Conservation (phyloP, 2,113 vertebrate genomes). For the Steatornis caripensis region DNA sequence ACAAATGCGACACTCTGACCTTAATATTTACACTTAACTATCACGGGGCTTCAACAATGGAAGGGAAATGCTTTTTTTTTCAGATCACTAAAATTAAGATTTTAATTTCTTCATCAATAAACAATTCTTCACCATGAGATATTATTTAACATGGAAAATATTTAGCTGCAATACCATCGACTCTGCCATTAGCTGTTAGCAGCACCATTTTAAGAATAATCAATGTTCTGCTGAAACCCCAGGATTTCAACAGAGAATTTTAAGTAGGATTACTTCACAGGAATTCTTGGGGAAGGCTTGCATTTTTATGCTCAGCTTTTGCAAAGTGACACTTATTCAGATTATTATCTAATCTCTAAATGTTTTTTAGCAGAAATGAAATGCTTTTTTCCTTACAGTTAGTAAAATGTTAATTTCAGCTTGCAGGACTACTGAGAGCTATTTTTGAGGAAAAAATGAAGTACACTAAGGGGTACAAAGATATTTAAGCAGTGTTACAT, state of each 20-base stretch:
- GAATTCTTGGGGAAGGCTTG: neutral
- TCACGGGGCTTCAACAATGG: neutral
- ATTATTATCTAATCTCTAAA: neutral
- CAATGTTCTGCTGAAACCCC: constrained; percentile 18
- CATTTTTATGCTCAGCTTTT: neutral
- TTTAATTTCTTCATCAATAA: neutral
- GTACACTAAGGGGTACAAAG: neutral
- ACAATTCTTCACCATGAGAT: neutral
- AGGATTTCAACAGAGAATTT: neutral
- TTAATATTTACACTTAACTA: neutral
- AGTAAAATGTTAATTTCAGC: neutral
- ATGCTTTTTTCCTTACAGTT: neutral
- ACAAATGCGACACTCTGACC: neutral
- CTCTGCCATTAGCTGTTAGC: neutral
- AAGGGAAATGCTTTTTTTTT: neutral
- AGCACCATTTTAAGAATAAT: constrained; percentile 24
- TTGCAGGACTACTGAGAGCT: neutral
- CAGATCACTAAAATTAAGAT: neutral
- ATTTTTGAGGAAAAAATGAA: neutral
- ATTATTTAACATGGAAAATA: neutral
- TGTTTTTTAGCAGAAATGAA: neutral
- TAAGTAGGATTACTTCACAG: neutral
- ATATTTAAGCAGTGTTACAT: neutral
- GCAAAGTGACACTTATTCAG: neutral
- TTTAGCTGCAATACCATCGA: neutral